A percentile compares a stretch with the other conserved stretches of the same genome.
Evolutionary conservation across 2,888 invertebrate genomes (phyloP).

Genomic region (Drosophila gaucha): DNA sequence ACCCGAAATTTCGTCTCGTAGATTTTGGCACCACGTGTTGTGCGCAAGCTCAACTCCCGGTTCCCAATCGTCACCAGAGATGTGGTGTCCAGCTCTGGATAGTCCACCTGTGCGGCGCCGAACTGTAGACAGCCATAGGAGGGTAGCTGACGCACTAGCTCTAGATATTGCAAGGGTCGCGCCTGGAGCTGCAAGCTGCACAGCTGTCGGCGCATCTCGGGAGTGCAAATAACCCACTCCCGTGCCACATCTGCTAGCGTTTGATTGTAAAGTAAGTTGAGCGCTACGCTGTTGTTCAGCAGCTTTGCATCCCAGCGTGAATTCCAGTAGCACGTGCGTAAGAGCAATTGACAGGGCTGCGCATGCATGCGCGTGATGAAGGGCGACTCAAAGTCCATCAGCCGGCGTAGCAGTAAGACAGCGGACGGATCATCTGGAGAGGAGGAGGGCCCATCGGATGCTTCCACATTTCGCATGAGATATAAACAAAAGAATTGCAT

Average conservation of each 20-base stretch:
- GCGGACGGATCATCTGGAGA: constrained; percentile 87
- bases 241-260: constrained; percentile 93
- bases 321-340: constrained; percentile 97
- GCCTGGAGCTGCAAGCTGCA: constrained; percentile 90
- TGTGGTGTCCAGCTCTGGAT: constrained; percentile 88
- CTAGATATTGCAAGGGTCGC: constrained; percentile 95
- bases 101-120: constrained; percentile 90
- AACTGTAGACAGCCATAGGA: constrained; percentile 96
- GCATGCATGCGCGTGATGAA: constrained; percentile 93
- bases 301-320: constrained; percentile 92
- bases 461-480: constrained; percentile 89
- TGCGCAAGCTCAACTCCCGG: constrained; percentile 92
- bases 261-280: constrained; percentile 95
- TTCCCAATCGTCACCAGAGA: constrained; percentile 93
- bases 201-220: constrained; percentile 89
- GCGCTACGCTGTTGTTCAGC: constrained; percentile 91
- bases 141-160: constrained; percentile 92
- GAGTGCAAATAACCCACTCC: constrained; percentile 92
- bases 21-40: constrained; percentile 86
- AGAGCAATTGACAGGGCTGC: constrained; percentile 91
- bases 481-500: constrained; percentile 95
- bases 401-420: constrained; percentile 91
- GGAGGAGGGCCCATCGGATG: constrained; percentile 85
- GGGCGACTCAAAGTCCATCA: constrained; percentile 99
- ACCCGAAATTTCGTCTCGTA: constrained; percentile 96